phyloP scores from a whole-genome alignment of 2,888 invertebrate genomes.

The Zaprionus obscuricornis region DNA sequence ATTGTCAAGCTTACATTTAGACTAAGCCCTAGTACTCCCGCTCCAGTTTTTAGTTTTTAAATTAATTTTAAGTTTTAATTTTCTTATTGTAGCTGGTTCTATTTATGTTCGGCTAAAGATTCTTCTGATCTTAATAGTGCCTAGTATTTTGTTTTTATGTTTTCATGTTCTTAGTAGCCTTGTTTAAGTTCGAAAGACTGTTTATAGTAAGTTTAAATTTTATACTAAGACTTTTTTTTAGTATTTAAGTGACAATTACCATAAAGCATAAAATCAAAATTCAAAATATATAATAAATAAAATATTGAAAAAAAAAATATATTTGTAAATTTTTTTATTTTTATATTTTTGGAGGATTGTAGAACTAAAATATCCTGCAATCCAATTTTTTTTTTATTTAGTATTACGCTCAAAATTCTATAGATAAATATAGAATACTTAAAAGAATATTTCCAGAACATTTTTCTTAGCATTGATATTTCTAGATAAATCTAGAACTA shows the following conservation, averaged over 20 bases:
- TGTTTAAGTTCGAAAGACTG: conserved; percentile 60
- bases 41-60: conserved; percentile 37
- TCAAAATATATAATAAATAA: conserved; percentile 35
- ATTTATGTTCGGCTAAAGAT: background rate
- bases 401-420: too few relatives aligned
- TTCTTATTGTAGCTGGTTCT: conserved; percentile 27
- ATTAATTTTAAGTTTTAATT: conserved; percentile 6
- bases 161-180: background rate
- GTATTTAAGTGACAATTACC: conserved; percentile 10
- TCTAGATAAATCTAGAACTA: too few relatives aligned
- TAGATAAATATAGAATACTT: too few relatives aligned
- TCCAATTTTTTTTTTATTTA: too few relatives aligned
- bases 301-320: background rate
- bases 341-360: too few relatives aligned
- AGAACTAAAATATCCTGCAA: too few relatives aligned
- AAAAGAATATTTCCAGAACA: too few relatives aligned
- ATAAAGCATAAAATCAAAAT: conserved; percentile 2
- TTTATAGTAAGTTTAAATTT: conserved; percentile 37
- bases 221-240: conserved; percentile 12
- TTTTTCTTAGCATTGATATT: too few relatives aligned
- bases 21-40: conserved; percentile 80
- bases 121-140: conserved; percentile 26
- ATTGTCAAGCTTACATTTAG: too few relatives aligned
- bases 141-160: conserved; percentile 16
- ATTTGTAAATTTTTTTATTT: background rate